Evolutionary conservation across 2,113 vertebrate genomes (phyloP).

Genomic region (Bambusicola thoracicus): DNA sequence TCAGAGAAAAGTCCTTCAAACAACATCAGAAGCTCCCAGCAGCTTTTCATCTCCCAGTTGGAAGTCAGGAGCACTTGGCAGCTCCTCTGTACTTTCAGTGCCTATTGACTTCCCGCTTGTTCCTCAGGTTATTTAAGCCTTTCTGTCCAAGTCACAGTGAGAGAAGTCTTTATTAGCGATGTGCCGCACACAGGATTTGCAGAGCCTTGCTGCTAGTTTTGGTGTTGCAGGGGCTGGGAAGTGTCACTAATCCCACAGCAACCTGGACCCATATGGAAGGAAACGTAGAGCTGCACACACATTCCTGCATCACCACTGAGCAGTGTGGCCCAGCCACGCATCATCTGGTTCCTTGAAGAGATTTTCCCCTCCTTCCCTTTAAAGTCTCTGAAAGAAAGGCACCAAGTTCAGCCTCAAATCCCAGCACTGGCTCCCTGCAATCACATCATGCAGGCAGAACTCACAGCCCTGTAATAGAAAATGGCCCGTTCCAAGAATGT

Average conservation of each 20-base stretch:
- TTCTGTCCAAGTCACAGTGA: neutral
- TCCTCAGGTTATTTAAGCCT: neutral
- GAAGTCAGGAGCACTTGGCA: neutral
- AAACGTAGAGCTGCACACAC: rapidly evolving
- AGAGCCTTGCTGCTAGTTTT: neutral
- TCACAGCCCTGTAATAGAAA: neutral
- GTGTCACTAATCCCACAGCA: neutral
- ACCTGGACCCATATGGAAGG: neutral
- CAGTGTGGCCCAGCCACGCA: neutral
- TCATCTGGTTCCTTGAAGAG: neutral
- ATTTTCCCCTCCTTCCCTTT: neutral
- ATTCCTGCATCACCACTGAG: neutral
- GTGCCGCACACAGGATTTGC: neutral
- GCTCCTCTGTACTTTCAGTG: neutral
- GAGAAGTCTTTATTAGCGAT: neutral
- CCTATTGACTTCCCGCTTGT: neutral
- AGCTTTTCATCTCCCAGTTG: neutral
- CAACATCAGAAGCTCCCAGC: rapidly evolving
- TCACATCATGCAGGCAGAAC: neutral
- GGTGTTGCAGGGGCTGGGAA: neutral
- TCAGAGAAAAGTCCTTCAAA: neutral
- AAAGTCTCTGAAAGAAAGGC: neutral
- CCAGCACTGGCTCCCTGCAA: neutral
- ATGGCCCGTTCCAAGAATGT: neutral
- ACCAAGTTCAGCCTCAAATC: neutral